Evolutionary conservation across 2,797 vertebrate genomes (phyloP).

Genomic region (Anguilla obscura): DNA sequence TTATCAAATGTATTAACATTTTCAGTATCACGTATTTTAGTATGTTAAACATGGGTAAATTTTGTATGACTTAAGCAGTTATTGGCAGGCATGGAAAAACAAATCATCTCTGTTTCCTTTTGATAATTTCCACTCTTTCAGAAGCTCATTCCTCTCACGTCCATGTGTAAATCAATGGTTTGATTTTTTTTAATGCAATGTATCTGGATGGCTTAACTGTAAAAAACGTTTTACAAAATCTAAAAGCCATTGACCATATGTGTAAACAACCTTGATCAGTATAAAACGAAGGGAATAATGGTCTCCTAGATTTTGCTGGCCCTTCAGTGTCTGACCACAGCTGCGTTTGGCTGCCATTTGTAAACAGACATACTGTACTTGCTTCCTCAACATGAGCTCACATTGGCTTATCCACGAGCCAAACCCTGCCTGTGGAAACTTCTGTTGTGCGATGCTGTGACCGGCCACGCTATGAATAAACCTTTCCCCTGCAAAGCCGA

Average conservation of each 20-base stretch:
- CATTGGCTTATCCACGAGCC: background rate
- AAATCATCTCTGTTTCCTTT: background rate
- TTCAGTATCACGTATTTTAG: background rate
- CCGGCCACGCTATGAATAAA: background rate
- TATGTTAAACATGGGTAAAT: background rate
- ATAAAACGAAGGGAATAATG: background rate
- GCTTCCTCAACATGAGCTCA: background rate
- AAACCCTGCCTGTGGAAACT: background rate
- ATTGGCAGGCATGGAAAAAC: background rate
- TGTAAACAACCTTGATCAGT: background rate
- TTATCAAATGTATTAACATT: background rate
- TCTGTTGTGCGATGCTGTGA: background rate
- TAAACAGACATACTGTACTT: conserved; percentile 2
- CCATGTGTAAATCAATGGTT: background rate
- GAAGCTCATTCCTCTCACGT: background rate
- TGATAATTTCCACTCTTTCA: background rate
- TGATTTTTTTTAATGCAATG: background rate
- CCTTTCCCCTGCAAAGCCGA: background rate
- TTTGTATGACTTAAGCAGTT: background rate
- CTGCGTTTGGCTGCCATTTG: background rate
- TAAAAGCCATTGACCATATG: background rate
- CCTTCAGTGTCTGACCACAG: background rate
- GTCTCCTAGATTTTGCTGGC: background rate
- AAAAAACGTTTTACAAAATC: background rate
- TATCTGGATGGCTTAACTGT: background rate